Percentiles rank a stretch among this genome's conserved stretches.
Conservation (phyloP, 2,888 invertebrate genomes). For the Mamestra brassicae region DNA sequence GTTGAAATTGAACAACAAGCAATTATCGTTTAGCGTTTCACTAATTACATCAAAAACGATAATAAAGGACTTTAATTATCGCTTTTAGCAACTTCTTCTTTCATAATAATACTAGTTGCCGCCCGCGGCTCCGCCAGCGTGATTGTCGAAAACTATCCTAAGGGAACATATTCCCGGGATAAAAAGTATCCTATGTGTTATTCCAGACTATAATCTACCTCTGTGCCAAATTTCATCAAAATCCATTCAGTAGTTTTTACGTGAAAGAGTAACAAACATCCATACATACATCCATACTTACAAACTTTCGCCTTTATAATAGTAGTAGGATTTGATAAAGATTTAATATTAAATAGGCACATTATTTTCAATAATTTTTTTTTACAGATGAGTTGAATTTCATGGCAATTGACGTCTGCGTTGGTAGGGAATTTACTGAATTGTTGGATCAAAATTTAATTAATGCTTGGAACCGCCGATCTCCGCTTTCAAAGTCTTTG, state of each 20-base stretch:
- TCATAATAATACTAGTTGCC: slow-evolving; percentile 29
- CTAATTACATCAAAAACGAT: slow-evolving; percentile 40
- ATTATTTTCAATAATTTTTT: slow-evolving; percentile 26
- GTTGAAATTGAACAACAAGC: slow-evolving; percentile 38
- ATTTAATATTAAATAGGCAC: slow-evolving; percentile 24
- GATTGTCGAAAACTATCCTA: too few relatives aligned
- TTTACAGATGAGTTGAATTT: slow-evolving; percentile 28
- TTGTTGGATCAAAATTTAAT: slow-evolving; percentile 64
- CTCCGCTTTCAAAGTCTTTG: slow-evolving; percentile 51
- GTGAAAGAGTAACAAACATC: too few relatives aligned
- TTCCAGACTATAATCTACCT: too few relatives aligned
- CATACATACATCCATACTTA: too few relatives aligned
- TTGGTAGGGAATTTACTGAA: slow-evolving; percentile 34
- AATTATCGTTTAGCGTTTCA: slow-evolving; percentile 32
- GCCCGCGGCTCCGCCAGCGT: too few relatives aligned
- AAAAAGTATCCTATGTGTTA: too few relatives aligned
- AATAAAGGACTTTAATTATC: slow-evolving; percentile 33
- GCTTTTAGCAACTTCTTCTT: slow-evolving; percentile 15
- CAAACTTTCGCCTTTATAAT: too few relatives aligned
- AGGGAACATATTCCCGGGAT: too few relatives aligned
- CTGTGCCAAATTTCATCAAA: too few relatives aligned
- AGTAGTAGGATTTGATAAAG: slow-evolving; percentile 32
- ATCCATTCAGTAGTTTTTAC: too few relatives aligned
- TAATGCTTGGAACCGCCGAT: slow-evolving; percentile 55
- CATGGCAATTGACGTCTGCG: slow-evolving; percentile 2